phyloP scores from a whole-genome alignment of 2,113 vertebrate genomes.

The Hipposideros armiger region DNA sequence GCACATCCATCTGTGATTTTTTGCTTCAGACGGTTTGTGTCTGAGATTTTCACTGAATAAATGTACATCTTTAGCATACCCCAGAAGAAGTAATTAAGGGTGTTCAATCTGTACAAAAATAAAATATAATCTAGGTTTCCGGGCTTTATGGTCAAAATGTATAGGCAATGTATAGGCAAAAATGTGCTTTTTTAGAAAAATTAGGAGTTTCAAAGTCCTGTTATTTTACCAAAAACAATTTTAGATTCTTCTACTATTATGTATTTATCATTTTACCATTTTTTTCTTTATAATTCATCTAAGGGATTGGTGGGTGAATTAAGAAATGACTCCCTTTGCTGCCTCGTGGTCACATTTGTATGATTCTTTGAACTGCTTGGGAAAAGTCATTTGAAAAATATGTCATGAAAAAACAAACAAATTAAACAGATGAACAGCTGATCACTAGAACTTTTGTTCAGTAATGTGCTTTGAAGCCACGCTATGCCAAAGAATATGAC shows the following conservation, averaged over 20 bases:
- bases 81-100: conserved; percentile 16
- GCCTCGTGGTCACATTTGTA: not conserved
- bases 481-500: conserved; percentile 5
- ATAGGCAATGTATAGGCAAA: not conserved
- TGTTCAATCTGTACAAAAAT: not conserved
- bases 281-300: conserved; percentile 7
- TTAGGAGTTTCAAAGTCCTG: not conserved
- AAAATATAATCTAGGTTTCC: not conserved
- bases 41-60: conserved; percentile 50
- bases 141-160: not conserved
- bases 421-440: conserved; percentile 43
- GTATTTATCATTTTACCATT: not conserved
- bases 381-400: conserved; percentile 61
- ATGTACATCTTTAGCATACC: not conserved
- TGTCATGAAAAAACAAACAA: conserved; percentile 61
- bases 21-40: not conserved
- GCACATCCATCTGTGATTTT: not conserved
- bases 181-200: not conserved
- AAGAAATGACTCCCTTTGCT: conserved; percentile 26
- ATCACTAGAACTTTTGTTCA: conserved; percentile 57
- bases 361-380: conserved; percentile 44
- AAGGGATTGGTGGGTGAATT: not conserved
- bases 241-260: not conserved
- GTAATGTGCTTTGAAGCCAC: conserved; percentile 26
- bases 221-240: conserved; percentile 34